phyloP scores from a whole-genome alignment of 2,113 vertebrate species.

The Plotosus lineatus region DNA sequence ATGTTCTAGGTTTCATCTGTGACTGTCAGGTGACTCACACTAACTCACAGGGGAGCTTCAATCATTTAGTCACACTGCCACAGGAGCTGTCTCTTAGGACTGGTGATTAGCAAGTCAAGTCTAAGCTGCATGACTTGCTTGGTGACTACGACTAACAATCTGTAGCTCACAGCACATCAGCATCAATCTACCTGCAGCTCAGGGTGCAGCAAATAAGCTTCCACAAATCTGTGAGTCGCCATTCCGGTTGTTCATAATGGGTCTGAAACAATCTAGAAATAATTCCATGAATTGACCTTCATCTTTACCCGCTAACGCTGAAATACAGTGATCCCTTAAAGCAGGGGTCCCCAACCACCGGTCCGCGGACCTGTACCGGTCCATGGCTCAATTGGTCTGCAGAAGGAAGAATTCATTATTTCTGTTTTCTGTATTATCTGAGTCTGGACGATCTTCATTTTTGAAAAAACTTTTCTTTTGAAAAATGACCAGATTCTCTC shows the following conservation, averaged over 20 bases:
- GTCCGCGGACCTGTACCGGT: too few species aligned
- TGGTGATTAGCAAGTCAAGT: slow-evolving; percentile 66
- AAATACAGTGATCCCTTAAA: slow-evolving; percentile 14
- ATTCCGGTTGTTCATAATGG: slow-evolving; percentile 6
- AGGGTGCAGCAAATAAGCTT: slow-evolving; percentile 3
- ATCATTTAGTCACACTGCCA: slow-evolving; percentile 69
- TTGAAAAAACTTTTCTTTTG: too few species aligned
- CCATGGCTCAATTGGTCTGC: too few species aligned
- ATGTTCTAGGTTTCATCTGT: slow-evolving; percentile 76
- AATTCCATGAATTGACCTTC: background rate
- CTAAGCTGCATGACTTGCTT: slow-evolving; percentile 38
- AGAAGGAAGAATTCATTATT: too few species aligned
- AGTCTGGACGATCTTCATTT: too few species aligned
- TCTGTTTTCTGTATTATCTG: too few species aligned
- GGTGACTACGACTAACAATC: slow-evolving; percentile 31
- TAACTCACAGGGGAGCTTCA: slow-evolving; percentile 72
- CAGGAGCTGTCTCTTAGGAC: slow-evolving; percentile 66
- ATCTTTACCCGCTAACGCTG: background rate
- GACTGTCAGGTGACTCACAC: slow-evolving; percentile 72
- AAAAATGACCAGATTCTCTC: too few species aligned
- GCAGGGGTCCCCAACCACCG: too few species aligned
- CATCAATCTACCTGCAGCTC: slow-evolving; percentile 1
- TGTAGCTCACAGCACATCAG: background rate
- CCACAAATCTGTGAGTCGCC: background rate
- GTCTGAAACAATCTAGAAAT: background rate